Evolutionary conservation across 2,888 invertebrate species (phyloP), one percentile per base, ranked within the genome.

Genomic region (Trichacis sp.): DNA sequence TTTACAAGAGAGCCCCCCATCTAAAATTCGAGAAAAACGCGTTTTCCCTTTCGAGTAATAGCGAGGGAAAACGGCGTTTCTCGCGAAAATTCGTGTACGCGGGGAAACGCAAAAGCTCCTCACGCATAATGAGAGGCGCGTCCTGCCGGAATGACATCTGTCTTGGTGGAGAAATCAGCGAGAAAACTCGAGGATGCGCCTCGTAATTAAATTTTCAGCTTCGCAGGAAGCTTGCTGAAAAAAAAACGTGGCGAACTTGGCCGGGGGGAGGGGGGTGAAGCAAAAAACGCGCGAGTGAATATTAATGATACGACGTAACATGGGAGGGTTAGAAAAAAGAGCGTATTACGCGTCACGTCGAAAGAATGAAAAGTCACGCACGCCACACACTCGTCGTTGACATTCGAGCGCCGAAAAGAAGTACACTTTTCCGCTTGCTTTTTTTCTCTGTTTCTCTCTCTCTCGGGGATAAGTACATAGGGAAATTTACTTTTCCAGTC

Each of bases 301-400:
- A 14, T 18, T 43, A 30, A 20, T 24, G 46, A 48, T 50, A 53
- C 36, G 54, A 51, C 43, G 51, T 24, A 24, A 24, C n/a, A n/a
- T 3, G 24, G 24, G 24, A 5, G 24, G 24, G 24, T 24, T 24
- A 24, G 50, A 24, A 24, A 24, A 24, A 24, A 24, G 8, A 24
- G 8, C 48, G 42, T 51, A 55, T 33, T 33, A 33, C 33, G 62
- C 52, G 56, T 62, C 55, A 51, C 61, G 42, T 50, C 33, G 36
- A 40, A 55, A 47, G 51, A 62, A 62, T 43, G 12, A 47, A 62
- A 47, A 62, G 62, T 56, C 56, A 56, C 56, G 62, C 62, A 56
- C 47, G 52, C 8, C 38, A 43, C 47, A 30, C 17, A 9, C 46
- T 19, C 6, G 18, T 20, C 20, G 56, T 51, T 56, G 51, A 43